Evolutionary conservation across 2,888 invertebrate species (phyloP), one percentile per base, ranked within the genome.

Genomic region (Drepanosiphum platanoidis): DNA sequence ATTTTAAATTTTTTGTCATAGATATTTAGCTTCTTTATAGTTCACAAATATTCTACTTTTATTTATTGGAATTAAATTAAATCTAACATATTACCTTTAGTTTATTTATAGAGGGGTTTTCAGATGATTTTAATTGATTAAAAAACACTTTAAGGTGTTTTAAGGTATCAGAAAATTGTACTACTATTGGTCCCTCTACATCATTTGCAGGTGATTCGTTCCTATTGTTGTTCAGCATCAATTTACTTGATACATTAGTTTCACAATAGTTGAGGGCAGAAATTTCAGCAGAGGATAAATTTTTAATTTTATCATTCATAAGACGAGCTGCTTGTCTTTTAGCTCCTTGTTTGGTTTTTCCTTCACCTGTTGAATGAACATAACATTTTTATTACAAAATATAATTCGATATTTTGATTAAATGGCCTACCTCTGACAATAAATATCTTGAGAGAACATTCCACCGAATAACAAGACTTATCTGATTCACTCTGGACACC

Each of bases 271-370:
- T 9, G 1, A 27, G 9, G 42, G 5, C 5, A 13, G 8, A 18
- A 11, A 32, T 32, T 8, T 1, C 30, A 9, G 72, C 32, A 4
- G 5, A 4, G 4, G 71, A 27, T 11, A 72, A 9, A 66, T 74
- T 8, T 64, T 32, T 74, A 15, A 83, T 5, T 46, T 18, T 2
- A 7, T 66, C 34, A 46, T 46, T 74, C 74, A 83, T 74, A 0
- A n/a, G 13, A 32, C 5, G 32, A n/a, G 82, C 82, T 9, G 82
- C 82, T 18, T 64, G 27, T 27, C 11, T 58, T 83, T 83, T 83
- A 27, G 82, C 82, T 9, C 13, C 61, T 74, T 83, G 82, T 46
- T 83, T 83, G 11, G 82, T 83, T 64, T 46, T 83, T 11, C 74
- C 82, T 66, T 74, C 82, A 32, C 82, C 82, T 83, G 15, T 72